phyloP scores from a whole-genome alignment of 2,888 invertebrate genomes.

The Alcis repandata region DNA sequence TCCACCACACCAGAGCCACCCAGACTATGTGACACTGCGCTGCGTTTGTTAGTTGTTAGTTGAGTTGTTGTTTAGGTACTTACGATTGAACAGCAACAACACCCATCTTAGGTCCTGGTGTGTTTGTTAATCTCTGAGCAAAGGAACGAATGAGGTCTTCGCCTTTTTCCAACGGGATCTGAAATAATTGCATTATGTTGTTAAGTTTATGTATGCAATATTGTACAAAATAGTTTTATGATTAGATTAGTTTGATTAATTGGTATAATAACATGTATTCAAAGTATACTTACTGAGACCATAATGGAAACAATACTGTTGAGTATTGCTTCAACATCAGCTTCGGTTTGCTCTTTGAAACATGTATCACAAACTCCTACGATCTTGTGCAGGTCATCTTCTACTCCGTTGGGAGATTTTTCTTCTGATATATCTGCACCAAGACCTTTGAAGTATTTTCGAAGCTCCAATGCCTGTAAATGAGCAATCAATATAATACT shows the following conservation, averaged over 20 bases:
- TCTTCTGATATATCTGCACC: slow-evolving; percentile 98
- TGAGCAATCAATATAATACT: slow-evolving; percentile 14
- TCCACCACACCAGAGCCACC: no score
- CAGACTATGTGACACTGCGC: no score
- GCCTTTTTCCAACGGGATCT: slow-evolving; percentile 94
- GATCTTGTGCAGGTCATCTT: slow-evolving; percentile 97
- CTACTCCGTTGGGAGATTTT: slow-evolving; percentile 95
- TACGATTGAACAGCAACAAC: slow-evolving; percentile 94
- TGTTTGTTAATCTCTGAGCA: slow-evolving; percentile 96
- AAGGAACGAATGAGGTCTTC: slow-evolving; percentile 96
- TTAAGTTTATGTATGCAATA: no score
- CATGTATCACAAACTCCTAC: slow-evolving; percentile 97
- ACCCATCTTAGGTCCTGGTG: slow-evolving; percentile 92
- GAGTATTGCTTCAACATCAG: slow-evolving; percentile 96
- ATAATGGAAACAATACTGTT: slow-evolving; percentile 99
- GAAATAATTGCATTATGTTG: slow-evolving; percentile 40
- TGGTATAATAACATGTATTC: no score
- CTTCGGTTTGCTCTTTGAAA: slow-evolving; percentile 94
- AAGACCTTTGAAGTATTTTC: slow-evolving; percentile 95
- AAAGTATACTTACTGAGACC: slow-evolving; percentile 89
- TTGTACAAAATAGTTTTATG: not conserved
- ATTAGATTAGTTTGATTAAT: no score
- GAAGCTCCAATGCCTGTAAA: slow-evolving; percentile 93
- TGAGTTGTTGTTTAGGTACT: slow-evolving; percentile 67
- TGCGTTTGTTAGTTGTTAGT: no score